These are phyloP conservation scores for Cotesia typhae DNA, from an alignment of 1,140 invertebrate genomes.

Conservation along the genomic window DNA sequence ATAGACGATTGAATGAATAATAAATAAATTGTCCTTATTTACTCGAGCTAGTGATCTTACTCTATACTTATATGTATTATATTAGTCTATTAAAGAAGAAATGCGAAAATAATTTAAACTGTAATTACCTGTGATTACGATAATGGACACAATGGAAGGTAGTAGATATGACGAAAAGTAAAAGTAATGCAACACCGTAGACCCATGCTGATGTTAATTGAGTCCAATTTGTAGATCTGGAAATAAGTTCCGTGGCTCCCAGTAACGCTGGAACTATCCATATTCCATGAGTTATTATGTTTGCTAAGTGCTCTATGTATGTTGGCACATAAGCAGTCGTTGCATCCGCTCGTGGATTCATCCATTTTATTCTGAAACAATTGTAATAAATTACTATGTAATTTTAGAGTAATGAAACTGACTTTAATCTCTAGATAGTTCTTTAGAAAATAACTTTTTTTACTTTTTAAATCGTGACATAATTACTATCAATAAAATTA, in stretches of 20 bases:
- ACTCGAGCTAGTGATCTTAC: no score
- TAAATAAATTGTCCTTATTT: no score
- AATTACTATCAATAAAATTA: not conserved
- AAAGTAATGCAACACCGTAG: constrained; percentile 85
- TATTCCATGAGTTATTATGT: constrained; percentile 89
- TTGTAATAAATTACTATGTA: not conserved
- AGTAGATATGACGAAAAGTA: constrained; percentile 90
- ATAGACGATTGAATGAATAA: no score
- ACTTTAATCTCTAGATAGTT: no score
- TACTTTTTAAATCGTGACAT: not conserved
- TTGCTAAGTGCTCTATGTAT: constrained; percentile 88
- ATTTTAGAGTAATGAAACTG: no score
- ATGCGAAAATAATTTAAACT: constrained; percentile 7
- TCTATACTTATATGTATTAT: no score
- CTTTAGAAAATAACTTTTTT: no score
- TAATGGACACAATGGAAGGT: constrained; percentile 90
- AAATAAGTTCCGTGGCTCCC: constrained; percentile 77
- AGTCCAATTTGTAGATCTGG: constrained; percentile 74
- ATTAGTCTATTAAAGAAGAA: no score
- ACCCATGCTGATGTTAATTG: constrained; percentile 84
- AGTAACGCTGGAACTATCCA: constrained; percentile 84
- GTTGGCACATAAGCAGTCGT: constrained; percentile 78
- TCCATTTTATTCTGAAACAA: constrained; percentile 73
- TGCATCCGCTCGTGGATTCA: constrained; percentile 71
- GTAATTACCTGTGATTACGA: constrained; percentile 73